Evolutionary conservation across 2,797 vertebrate species (phyloP).

Genomic region (Phylloscopus collybita): DNA sequence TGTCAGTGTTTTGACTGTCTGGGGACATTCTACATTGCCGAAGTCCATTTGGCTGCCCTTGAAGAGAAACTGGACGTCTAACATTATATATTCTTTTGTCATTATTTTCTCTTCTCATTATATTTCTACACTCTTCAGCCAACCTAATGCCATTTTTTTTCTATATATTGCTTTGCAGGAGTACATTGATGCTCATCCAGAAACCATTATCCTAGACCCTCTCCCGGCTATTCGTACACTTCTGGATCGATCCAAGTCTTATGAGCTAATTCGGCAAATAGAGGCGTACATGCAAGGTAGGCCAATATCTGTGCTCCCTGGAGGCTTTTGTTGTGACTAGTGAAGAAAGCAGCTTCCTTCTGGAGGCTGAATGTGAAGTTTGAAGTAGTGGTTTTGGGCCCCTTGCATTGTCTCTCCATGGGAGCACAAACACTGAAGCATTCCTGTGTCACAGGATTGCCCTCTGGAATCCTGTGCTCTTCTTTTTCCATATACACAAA

Average conservation of each 20-base stretch:
- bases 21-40: neutral
- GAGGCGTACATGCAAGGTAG: conserved; percentile 95
- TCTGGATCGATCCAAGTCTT: conserved; percentile 96
- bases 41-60: neutral
- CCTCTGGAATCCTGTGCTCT: neutral
- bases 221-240: conserved; percentile 95
- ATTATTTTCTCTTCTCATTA: neutral
- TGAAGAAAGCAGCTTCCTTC: neutral
- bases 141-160: neutral
- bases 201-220: conserved; percentile 95
- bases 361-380: neutral
- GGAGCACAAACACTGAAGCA: neutral
- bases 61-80: neutral
- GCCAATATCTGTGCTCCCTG: neutral
- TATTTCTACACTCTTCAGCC: neutral
- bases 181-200: conserved; percentile 95
- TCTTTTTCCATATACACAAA: neutral
- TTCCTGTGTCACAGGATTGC: neutral
- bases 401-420: neutral
- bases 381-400: neutral
- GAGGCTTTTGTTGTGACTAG: neutral
- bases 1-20: neutral
- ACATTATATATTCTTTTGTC: neutral
- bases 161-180: conserved; percentile 79
- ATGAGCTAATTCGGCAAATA: conserved; percentile 93